Conservation (phyloP, 2,113 vertebrate genomes). For the Amphiprion percula region DNA sequence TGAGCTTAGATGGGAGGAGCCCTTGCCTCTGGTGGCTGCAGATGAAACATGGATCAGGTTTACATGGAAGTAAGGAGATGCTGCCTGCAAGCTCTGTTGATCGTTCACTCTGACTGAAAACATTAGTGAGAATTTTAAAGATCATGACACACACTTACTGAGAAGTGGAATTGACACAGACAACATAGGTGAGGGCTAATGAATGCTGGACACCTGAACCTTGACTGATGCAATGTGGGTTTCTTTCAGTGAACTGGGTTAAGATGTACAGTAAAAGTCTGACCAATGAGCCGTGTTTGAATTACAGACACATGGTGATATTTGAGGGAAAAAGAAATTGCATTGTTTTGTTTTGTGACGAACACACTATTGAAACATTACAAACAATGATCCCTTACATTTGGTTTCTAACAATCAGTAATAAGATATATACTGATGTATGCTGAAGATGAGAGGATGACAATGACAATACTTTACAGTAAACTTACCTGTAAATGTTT, state of each 20-base stretch:
- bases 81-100: slow-evolving; percentile 12
- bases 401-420: background rate
- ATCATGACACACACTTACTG: background rate
- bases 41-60: slow-evolving; percentile 13
- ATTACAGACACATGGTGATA: too few relatives aligned
- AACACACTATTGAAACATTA: background rate
- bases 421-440: background rate
- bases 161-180: background rate
- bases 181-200: background rate
- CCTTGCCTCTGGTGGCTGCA: slow-evolving; percentile 3
- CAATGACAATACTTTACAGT: too few relatives aligned
- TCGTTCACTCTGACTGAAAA: slow-evolving; percentile 17
- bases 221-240: background rate
- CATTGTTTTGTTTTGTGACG: too few relatives aligned
- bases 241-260: background rate
- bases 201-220: too few relatives aligned
- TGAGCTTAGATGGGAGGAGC: slow-evolving; percentile 51
- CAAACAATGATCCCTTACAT: background rate
- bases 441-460: too few relatives aligned
- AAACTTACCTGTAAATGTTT: too few relatives aligned
- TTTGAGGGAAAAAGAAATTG: too few relatives aligned
- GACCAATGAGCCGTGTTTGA: background rate
- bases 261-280: background rate
- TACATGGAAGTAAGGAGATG: slow-evolving; percentile 23
- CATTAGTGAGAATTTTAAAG: slow-evolving; percentile 48